Percentiles rank a stretch among this genome's conserved stretches.
phyloP scores from a whole-genome alignment of 92 coral and sea anemone species.

The Zoanthus sansibaricus region DNA sequence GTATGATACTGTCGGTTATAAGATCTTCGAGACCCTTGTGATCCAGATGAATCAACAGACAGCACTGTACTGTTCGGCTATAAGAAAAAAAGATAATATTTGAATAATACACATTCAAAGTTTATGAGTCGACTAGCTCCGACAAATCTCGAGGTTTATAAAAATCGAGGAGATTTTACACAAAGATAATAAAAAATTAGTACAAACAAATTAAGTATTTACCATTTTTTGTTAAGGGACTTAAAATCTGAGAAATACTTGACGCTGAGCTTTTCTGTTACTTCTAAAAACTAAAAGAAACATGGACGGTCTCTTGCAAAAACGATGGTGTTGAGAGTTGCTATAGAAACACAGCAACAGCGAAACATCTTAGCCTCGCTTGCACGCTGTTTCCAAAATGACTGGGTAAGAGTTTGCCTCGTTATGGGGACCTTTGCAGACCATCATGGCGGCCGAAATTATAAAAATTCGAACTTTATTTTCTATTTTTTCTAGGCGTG shows the following conservation, averaged over 20 bases:
- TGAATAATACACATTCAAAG: not conserved
- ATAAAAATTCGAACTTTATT: not conserved
- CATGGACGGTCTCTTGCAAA: slow-evolving; percentile 37
- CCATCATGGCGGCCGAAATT: slow-evolving; percentile 50
- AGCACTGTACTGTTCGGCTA: slow-evolving; percentile 93
- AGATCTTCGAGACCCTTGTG: slow-evolving; percentile 90
- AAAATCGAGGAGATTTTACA: not conserved
- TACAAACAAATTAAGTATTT: not conserved
- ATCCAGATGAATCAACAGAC: slow-evolving; percentile 92
- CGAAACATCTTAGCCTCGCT: slow-evolving; percentile 24
- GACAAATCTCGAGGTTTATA: not conserved
- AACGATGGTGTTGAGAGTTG: slow-evolving; percentile 11
- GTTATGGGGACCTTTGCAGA: not conserved
- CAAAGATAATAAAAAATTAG: not conserved
- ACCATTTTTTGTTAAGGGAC: slow-evolving; percentile 9
- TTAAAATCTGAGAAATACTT: slow-evolving; percentile 3
- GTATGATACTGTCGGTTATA: slow-evolving; percentile 94
- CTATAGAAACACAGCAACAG: slow-evolving; percentile 34
- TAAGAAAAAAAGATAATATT: slow-evolving; percentile 11
- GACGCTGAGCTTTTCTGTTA: not conserved
- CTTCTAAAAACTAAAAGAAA: slow-evolving; percentile 17
- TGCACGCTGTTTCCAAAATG: not conserved
- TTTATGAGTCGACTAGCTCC: not conserved
- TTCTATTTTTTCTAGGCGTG: not conserved
- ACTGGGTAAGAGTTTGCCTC: slow-evolving; percentile 35